A percentile compares a stretch with the other conserved stretches of the same genome.
phyloP scores from a whole-genome alignment of 2,888 invertebrate genomes.

The Odontothrips loti region DNA sequence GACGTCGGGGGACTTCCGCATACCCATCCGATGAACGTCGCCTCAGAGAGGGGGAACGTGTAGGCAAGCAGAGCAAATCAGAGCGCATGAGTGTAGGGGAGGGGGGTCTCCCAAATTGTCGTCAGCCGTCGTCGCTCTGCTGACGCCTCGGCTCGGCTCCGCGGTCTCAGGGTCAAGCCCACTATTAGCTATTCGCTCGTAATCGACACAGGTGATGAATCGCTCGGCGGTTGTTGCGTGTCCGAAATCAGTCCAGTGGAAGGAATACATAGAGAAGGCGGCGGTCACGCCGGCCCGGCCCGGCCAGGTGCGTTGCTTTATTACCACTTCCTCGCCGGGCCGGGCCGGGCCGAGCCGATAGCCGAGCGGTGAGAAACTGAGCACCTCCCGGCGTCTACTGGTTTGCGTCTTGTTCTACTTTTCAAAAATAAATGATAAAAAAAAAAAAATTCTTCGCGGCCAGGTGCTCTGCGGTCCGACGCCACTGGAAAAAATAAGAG shows the following conservation, averaged over 20 bases:
- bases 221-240: not conserved
- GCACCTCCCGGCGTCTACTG: not conserved
- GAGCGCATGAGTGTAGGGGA: not conserved
- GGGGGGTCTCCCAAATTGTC: not conserved
- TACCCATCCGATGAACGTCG: not conserved
- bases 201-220: conserved; percentile 11
- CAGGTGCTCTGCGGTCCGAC: no score
- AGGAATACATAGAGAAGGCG: not conserved
- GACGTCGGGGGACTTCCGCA: not conserved
- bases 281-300: not conserved
- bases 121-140: not conserved
- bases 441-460: no score
- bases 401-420: not conserved
- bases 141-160: no score
- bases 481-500: no score
- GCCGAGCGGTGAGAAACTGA: not conserved
- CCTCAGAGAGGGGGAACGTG: not conserved
- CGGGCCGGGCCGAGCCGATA: not conserved
- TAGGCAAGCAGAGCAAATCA: not conserved
- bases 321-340: not conserved
- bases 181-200: conserved; percentile 15
- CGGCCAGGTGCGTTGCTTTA: not conserved
- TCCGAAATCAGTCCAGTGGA: not conserved
- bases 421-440: not conserved
- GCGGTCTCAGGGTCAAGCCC: not conserved